These are phyloP conservation scores for Neopelma chrysocephalum DNA, from an alignment of 2,797 vertebrate genomes.

Conservation along the genomic window DNA sequence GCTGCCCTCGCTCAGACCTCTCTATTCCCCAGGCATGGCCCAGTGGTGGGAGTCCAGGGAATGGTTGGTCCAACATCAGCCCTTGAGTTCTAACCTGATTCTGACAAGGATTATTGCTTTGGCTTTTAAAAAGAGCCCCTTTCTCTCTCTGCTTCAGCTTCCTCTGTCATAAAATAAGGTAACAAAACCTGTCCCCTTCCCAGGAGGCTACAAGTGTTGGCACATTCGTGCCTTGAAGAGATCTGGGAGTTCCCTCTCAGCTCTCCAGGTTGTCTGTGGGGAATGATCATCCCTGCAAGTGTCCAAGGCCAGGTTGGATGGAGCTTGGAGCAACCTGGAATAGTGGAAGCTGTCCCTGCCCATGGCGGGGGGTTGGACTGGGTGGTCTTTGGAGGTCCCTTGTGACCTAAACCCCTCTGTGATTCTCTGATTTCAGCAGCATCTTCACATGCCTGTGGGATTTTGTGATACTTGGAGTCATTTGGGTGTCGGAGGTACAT, in stretches of 20 bases:
- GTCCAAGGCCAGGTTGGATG: background rate
- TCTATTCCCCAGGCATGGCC: background rate
- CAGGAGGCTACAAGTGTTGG: background rate
- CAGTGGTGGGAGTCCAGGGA: background rate
- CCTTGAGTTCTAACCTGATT: background rate
- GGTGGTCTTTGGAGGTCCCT: background rate
- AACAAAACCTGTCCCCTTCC: background rate
- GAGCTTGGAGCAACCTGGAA: background rate
- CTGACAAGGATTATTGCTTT: background rate
- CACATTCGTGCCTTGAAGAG: accelerated
- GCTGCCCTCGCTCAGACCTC: background rate
- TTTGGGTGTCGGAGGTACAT: background rate
- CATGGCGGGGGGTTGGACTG: background rate
- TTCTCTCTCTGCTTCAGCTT: background rate
- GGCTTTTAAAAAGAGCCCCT: background rate
- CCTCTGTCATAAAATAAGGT: background rate
- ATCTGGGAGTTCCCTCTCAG: background rate
- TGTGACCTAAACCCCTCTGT: background rate
- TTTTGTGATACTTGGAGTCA: background rate
- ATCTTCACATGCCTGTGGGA: background rate
- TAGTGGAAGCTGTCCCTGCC: background rate
- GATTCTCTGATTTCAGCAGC: background rate
- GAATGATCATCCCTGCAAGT: background rate
- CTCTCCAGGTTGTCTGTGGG: background rate
- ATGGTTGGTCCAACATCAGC: background rate